Evolutionary conservation across 2,113 vertebrate genomes (phyloP), one percentile per base, ranked within the genome.

Genomic region (Pseudolaguvia tuberculata): DNA sequence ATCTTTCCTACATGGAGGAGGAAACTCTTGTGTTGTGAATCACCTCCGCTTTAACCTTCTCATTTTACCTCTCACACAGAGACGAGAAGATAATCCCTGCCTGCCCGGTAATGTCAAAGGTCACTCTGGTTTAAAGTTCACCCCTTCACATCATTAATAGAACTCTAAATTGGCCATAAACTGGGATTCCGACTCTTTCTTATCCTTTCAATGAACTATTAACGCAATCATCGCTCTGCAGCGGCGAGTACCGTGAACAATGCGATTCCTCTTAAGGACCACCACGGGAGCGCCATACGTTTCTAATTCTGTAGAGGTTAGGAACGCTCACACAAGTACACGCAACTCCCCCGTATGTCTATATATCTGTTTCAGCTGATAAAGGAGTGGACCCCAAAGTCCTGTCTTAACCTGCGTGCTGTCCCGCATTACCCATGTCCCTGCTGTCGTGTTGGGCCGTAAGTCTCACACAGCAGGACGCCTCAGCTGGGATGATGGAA

Each of bases 41-140:
- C 86, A 88, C 84, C 84, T 63, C 78, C 75, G 68, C 70, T 81
- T 71, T 68, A 51, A 72, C 81, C 75, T 70, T 82, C 84, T 87
- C 82, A 13, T 84, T 75, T 87, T 89, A 85, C 84, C 84, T 82
- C 79, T 21, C 47, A 31, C 72, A 59, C 72, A 83, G 82, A 81
- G 82, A 83, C 74, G 84, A 91, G 91, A 90, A 90, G 93, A 95
- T 94, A 91, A 95, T 91, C 92, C 90, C 88, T 90, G 89, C 91
- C 90, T 85, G 92, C 90, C 91, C 92, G 93, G 84, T 83, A 89
- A 91, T 93, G 93, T 93, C 93, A 95, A 92, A 94, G 95, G 95
- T 93, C 91, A 90, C 56, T 9, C 80, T 79, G 90, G 94, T 93
- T 94, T 87, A 95, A 87, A 94, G 95, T 94, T 93, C 90, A 90